phyloP scores from a whole-genome alignment of 2,797 vertebrate species.

The Cossypha heuglini region DNA sequence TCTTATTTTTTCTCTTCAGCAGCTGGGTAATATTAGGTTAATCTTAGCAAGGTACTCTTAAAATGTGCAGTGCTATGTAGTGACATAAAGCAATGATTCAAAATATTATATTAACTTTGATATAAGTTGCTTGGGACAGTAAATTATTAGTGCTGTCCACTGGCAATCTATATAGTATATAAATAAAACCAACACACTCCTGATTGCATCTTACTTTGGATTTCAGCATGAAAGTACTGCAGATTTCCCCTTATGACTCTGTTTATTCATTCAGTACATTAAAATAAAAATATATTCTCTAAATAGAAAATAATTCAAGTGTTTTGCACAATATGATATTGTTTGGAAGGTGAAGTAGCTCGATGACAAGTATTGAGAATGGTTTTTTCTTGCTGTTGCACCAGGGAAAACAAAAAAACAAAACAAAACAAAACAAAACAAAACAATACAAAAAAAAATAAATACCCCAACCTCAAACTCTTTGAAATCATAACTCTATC shows the following conservation, averaged over 20 bases:
- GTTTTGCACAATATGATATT: not conserved
- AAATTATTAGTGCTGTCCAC: not conserved
- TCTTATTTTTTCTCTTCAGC: not conserved
- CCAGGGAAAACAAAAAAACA: not conserved
- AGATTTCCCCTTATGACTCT: not conserved
- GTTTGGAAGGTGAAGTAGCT: not conserved
- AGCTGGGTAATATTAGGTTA: not conserved
- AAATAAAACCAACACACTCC: not conserved
- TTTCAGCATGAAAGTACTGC: not conserved
- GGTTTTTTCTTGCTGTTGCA: rapidly evolving
- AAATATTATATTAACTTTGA: not conserved
- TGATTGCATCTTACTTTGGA: not conserved
- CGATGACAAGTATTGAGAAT: not conserved
- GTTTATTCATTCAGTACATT: not conserved
- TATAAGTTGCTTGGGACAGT: not conserved
- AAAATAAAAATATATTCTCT: not conserved
- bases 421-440: not conserved
- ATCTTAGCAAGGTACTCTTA: not conserved
- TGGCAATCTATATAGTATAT: not conserved
- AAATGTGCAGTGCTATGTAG: not conserved
- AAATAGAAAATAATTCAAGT: not conserved
- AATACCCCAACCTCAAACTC: rapidly evolving
- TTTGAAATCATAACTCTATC: not conserved
- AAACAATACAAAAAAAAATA: not conserved
- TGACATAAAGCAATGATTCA: not conserved